phyloP scores from a whole-genome alignment of 2,797 vertebrate genomes.

The Schizopygopsis malacanthus region DNA sequence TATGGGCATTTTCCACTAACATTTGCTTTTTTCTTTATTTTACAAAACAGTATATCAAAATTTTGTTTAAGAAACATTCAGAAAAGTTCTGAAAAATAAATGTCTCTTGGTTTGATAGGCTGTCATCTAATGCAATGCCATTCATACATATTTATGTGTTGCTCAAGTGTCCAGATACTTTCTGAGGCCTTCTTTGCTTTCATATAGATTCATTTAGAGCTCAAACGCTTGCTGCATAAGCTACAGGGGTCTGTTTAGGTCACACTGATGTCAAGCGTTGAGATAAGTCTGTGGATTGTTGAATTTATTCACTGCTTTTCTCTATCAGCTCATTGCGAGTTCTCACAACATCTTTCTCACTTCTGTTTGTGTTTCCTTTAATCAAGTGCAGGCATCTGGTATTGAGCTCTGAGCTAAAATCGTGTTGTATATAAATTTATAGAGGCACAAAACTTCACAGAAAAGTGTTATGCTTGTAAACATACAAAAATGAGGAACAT shows the following conservation, averaged over 20 bases:
- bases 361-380: constrained; percentile 36
- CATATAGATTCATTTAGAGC: neutral
- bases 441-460: constrained; percentile 28
- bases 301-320: constrained; percentile 49
- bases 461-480: constrained; percentile 35
- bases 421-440: constrained; percentile 30
- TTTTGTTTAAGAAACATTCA: neutral
- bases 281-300: constrained; percentile 34
- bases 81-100: neutral
- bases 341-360: constrained; percentile 10
- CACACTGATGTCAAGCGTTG: constrained; percentile 4
- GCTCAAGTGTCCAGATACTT: neutral
- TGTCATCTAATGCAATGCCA: neutral
- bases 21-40: neutral
- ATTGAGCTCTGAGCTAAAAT: constrained; percentile 3
- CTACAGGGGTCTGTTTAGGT: constrained; percentile 21
- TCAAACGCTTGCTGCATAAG: neutral
- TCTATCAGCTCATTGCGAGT: constrained; percentile 41
- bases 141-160: neutral
- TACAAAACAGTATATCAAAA: neutral
- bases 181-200: neutral
- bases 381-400: constrained; percentile 7
- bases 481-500: constrained; percentile 28
- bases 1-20: neutral
- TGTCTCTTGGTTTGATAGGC: neutral